Base-by-base conservation (phyloP, 2,797 vertebrate genomes). In the Decapterus maruadsi region DNA sequence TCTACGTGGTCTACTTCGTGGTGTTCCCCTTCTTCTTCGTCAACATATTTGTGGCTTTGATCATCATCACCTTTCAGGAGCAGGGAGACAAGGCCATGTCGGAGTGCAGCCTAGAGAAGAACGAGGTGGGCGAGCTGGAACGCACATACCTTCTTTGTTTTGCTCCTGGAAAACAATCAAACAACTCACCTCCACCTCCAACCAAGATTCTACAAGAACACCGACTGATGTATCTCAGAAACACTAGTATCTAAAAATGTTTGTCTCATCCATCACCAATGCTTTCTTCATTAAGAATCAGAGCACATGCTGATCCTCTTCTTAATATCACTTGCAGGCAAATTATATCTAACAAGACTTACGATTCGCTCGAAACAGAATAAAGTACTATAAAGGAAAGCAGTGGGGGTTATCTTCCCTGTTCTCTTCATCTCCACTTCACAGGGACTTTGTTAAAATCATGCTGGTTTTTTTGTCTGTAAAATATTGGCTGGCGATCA, bases 1-100 rank as follows among this genome's bases (percentile, higher is more conserved):
- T 99, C 94, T 99, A 99, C 0, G 98, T 99, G 91, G 98, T 99
- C 83, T 99, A 99, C 93, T 99, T 99, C 34, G 98, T 99, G 84
- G 98, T 99, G 84, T 99, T 99, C 88, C 98, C 98, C 53, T 99
- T 99, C 95, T 99, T 99, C 95, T 99, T 99, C 11, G 98, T 99
- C 92, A 99, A 99, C 94, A 99, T 99, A 87, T 99, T 99, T 10
- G 98, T 99, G 89, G 98, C 98, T 77, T 91, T 99, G 92, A 99
- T 99, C 94, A 99, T 99, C 95, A 99, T 99, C 95, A 99, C 98
- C 54, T 99, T 99, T 92, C 98, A 99, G 94, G 98, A 99, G 91
- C 98, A 99, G 88, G 98, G 98, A 56, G 98, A 99, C 95, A 99
- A 98, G 91, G 98, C 97, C 90, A 98, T 99, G 97, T 97, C 98